Conservation (phyloP, 2,113 vertebrate genomes). For the Lipotes vexillifer region DNA sequence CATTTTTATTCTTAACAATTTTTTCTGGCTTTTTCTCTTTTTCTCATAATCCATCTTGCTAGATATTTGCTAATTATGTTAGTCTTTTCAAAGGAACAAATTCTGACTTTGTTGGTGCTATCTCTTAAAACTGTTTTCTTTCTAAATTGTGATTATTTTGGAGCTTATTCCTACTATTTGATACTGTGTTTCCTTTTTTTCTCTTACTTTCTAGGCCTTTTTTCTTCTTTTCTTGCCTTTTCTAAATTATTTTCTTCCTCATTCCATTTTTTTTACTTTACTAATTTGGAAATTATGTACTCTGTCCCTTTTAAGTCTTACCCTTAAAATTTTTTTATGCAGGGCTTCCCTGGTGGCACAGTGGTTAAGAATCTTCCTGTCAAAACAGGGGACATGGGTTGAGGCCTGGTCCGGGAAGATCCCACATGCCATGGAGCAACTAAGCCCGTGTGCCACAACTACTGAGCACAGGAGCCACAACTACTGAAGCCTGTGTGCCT, state of each 20-base stretch:
- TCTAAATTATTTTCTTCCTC: background rate
- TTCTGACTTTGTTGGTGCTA: background rate
- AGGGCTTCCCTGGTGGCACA: too few relatives aligned
- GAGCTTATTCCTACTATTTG: background rate
- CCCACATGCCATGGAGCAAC: too few relatives aligned
- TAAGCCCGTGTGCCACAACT: too few relatives aligned
- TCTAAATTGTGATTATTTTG: background rate
- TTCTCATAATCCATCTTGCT: background rate
- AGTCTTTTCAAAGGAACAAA: background rate
- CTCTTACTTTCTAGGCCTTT: background rate
- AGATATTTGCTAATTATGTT: background rate
- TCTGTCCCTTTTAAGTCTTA: background rate
- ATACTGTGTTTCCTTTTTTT: background rate
- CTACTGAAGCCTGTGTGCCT: too few relatives aligned
- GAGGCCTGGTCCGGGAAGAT: too few relatives aligned
- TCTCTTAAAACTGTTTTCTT: conserved; percentile 3
- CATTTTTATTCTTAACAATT: background rate
- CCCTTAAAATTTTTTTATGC: background rate
- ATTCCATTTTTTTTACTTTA: background rate
- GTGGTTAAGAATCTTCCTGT: too few relatives aligned
- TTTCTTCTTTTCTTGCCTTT: background rate
- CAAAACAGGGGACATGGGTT: too few relatives aligned
- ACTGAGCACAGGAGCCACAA: too few relatives aligned
- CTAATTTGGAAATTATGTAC: background rate
- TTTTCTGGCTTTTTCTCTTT: background rate